Percentiles rank a stretch among this genome's conserved stretches.
Evolutionary conservation across 2,113 vertebrate species (phyloP).

Genomic region (Conger conger): DNA sequence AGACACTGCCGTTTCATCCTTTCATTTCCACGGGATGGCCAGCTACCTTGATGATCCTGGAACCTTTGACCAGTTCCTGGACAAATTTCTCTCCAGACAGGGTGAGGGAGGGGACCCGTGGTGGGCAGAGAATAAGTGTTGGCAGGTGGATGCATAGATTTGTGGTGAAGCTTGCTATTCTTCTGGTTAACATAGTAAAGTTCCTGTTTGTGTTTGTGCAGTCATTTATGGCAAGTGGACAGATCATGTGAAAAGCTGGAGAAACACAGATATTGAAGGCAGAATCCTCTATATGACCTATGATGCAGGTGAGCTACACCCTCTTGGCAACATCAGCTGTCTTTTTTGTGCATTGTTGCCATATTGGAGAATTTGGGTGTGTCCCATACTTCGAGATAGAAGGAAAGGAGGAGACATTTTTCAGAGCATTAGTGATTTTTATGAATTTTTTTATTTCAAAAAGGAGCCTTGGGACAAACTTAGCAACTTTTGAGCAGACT

Average conservation of each 20-base stretch:
- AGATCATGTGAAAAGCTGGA: conserved; percentile 73
- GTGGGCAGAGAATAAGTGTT: too few relatives aligned
- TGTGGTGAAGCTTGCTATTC: neutral
- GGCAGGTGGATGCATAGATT: too few relatives aligned
- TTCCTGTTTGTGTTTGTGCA: conserved; percentile 37
- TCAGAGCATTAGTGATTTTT: too few relatives aligned
- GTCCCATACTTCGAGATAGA: too few relatives aligned
- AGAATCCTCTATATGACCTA: conserved; percentile 69
- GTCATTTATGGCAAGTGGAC: conserved; percentile 76
- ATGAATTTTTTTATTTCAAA: too few relatives aligned
- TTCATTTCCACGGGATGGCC: conserved; percentile 72
- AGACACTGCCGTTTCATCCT: conserved; percentile 71
- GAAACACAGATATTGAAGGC: conserved; percentile 54
- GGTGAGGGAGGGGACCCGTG: conserved; percentile 48
- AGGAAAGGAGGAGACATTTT: too few relatives aligned
- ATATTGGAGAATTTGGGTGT: too few relatives aligned
- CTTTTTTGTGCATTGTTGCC: neutral
- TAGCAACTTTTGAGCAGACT: too few relatives aligned
- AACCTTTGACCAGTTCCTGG: conserved; percentile 69
- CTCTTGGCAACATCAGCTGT: neutral
- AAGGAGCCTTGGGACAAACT: too few relatives aligned
- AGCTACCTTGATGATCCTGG: conserved; percentile 69
- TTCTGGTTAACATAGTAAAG: neutral
- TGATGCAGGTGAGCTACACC: conserved; percentile 59
- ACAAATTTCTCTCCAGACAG: conserved; percentile 65